Evolutionary conservation across 2,797 vertebrate species (phyloP).

Genomic region (Poeciliopsis turneri): DNA sequence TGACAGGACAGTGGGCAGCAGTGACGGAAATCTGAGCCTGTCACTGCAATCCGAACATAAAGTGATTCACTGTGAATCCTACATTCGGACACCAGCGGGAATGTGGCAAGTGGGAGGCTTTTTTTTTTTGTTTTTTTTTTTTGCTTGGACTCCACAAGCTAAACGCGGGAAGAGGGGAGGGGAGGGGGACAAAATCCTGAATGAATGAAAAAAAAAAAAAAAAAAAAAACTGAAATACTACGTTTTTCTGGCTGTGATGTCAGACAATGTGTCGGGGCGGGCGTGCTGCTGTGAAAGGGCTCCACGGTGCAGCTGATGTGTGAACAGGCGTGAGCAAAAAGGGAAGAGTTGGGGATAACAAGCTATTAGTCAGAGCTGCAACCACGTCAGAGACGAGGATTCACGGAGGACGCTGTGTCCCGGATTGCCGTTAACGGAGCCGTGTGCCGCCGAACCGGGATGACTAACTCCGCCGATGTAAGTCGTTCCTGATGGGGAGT

Average conservation of each 20-base stretch:
- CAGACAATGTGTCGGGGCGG: slow-evolving; percentile 61
- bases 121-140: slow-evolving; percentile 13
- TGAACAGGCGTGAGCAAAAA: slow-evolving; percentile 51
- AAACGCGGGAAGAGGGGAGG: slow-evolving; percentile 42
- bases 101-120: slow-evolving; percentile 73
- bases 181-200: slow-evolving; percentile 31
- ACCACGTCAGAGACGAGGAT: slow-evolving; percentile 79
- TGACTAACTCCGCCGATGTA: slow-evolving; percentile 75
- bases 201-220: slow-evolving; percentile 22
- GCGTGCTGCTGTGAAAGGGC: slow-evolving; percentile 47
- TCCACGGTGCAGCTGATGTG: slow-evolving; percentile 33
- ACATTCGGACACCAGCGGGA: slow-evolving; percentile 62
- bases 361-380: slow-evolving; percentile 79
- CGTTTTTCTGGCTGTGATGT: slow-evolving; percentile 57
- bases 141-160: slow-evolving; percentile 15
- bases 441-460: slow-evolving; percentile 55
- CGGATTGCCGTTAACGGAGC: slow-evolving; percentile 65
- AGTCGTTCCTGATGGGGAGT: slow-evolving; percentile 56
- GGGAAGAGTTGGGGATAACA: slow-evolving; percentile 68
- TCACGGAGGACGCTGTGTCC: slow-evolving; percentile 75
- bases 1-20: slow-evolving; percentile 75
- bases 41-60: slow-evolving; percentile 65
- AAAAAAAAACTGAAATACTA: slow-evolving; percentile 11
- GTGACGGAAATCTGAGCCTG: slow-evolving; percentile 76
- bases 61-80: slow-evolving; percentile 75